A percentile compares a stretch with the other conserved stretches of the same genome.
These are phyloP conservation scores for Cyprinella venusta DNA, from an alignment of 2,797 vertebrate genomes.

Conservation along the genomic window DNA sequence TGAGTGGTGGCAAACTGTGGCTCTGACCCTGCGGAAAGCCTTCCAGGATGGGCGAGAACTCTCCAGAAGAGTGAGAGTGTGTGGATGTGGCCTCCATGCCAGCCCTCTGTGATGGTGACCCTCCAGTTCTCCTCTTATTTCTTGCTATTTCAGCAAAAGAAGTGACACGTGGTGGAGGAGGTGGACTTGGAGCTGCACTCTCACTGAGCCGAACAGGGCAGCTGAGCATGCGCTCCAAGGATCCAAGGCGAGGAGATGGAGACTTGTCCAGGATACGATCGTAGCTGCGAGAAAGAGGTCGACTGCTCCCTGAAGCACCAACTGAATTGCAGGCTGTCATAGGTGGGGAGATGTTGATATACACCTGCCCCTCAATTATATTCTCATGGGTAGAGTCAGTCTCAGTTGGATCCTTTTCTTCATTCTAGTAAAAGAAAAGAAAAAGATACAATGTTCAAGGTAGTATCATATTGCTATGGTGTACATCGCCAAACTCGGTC, in stretches of 20 bases:
- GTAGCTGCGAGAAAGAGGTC: constrained; percentile 93
- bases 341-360: constrained; percentile 88
- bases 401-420: constrained; percentile 58
- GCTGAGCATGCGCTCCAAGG: constrained; percentile 95
- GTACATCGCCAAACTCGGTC: too few relatives aligned
- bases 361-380: constrained; percentile 89
- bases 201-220: constrained; percentile 93
- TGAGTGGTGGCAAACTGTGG: constrained; percentile 78
- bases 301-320: constrained; percentile 60
- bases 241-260: constrained; percentile 81
- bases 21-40: constrained; percentile 71
- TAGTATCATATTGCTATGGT: neutral
- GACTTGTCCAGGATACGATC: constrained; percentile 90
- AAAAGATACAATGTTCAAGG: neutral
- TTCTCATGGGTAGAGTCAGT: constrained; percentile 40
- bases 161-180: constrained; percentile 86
- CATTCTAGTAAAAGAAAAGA: constrained; percentile 39
- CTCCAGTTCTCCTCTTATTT: constrained; percentile 81
- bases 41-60: constrained; percentile 87
- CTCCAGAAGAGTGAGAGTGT: constrained; percentile 86
- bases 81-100: constrained; percentile 81
- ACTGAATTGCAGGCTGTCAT: constrained; percentile 67
- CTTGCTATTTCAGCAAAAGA: constrained; percentile 95
- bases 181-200: constrained; percentile 66
- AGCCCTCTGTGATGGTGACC: constrained; percentile 76